Base-by-base conservation (phyloP, 1,140 invertebrate species). In the Pseudomyrmex concolor region DNA sequence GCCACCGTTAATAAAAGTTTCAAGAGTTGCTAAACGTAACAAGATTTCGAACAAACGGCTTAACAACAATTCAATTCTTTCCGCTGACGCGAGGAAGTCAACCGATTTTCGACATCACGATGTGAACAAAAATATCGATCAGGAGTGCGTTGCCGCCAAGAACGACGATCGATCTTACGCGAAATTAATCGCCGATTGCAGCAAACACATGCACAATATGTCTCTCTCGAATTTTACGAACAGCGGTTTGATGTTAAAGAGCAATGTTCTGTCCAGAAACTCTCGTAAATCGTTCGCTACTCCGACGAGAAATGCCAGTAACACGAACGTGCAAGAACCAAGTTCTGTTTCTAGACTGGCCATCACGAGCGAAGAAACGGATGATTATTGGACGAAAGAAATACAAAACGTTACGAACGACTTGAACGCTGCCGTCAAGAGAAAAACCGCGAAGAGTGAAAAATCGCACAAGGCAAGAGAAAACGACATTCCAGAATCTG, bases 171-270 rank as follows among this genome's bases (percentile, higher is more conserved):
- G 51, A n/a, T 88, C 89, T 22, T 90, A 90, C 57, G 86, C 85
- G 0, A 83, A 54, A 54, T 70, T 90, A 10, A 78, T 90, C 15
- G 85, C 81, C 15, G 83, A 85, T 57, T 91, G 89, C 50, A 88
- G 85, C 64, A 78, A 85, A 17, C 19, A 71, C 22, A 68, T 84
- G 54, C 59, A 70, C 12, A 34, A 67, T 25, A 43, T 59, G 57
- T 9, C 50, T 48, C 7, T 22, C 10, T 13, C 22, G 43, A 80
- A 7, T 48, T 8, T 25, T 43, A 57, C 19, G 15, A 25, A 12
- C 0, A 13, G 43, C 15, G 45, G 4, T 1, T 1, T 15, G 1
- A 0, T 72, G 13, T 8, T 43, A 0, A 87, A 43, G 7, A 48
- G 59, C 0, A 71, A 67, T 22, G 64, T 48, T 13, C 72, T 64